Evolutionary conservation across 2,797 vertebrate species (phyloP), one percentile per base, ranked within the genome.

Genomic region (Fistularia tabacaria): DNA sequence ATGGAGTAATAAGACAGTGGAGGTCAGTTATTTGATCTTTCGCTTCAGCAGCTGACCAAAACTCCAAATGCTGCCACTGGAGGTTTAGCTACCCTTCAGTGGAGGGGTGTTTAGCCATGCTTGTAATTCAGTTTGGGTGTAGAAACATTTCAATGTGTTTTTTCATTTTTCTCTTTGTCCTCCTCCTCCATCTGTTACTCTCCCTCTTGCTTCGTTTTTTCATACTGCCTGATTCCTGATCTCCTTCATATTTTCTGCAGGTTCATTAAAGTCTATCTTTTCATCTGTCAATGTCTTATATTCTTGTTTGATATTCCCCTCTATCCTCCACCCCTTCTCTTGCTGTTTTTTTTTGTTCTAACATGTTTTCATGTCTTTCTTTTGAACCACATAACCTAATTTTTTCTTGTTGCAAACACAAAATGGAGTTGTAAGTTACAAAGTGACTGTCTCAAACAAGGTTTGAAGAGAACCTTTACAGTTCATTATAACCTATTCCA

Each of bases 51-150:
- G 67, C 49, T 66, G 59, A 66, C 57, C 48, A 42, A 63, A 51
- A 71, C 71, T 71, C 59, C 15, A 63, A 59, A 25, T 25, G 63
- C 62, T 62, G 54, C 64, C 54, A 3, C 69, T 66, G 57, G 71
- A 76, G 68, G 48, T 62, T 68, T 77, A 56, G 39, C 49, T 68
- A 38, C 63, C 65, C 66, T 68, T 43, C 63, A 67, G 47, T 69
- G 46, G 58, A 63, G 25, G 25, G 64, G 57, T 73, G 62, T 70
- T 62, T 64, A 69, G 39, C 57, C 63, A 72, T 59, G 70, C 76
- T 69, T 76, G 57, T 79, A 69, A 80, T 77, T 62, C 63, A 58
- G 56, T 64, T 51, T 54, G 54, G 56, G 58, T 64, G 44, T 49
- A 43, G 62, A 57, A 60, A 71, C 62, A 67, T 25, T 25, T 25